A percentile compares a stretch with the other conserved stretches of the same genome.
Conservation (phyloP, 2,113 vertebrate genomes). For the Saguinus midas region DNA sequence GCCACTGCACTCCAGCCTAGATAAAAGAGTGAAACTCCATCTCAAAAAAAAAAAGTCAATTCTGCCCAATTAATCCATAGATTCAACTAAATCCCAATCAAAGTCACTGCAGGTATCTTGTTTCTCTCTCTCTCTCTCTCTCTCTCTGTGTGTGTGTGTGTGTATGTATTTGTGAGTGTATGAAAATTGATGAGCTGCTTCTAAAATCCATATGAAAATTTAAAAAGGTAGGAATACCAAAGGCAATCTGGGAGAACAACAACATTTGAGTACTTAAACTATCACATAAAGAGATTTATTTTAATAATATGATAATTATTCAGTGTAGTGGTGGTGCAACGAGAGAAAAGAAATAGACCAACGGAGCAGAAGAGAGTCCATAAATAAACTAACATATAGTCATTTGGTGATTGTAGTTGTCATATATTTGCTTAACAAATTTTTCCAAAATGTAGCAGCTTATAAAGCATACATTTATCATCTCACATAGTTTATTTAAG, state of each 20-base stretch:
- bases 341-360: constrained; percentile 29
- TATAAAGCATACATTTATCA: constrained; percentile 30
- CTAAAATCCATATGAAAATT: not conserved
- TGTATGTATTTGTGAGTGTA: too few species aligned
- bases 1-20: too few species aligned
- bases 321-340: not conserved
- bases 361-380: not conserved
- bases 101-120: not conserved
- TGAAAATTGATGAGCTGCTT: not conserved
- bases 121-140: not conserved
- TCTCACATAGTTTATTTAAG: not conserved
- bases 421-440: constrained; percentile 38
- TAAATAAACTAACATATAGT: constrained; percentile 3
- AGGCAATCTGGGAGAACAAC: not conserved
- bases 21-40: too few species aligned
- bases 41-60: not conserved
- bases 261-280: not conserved
- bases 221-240: not conserved
- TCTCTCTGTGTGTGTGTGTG: not conserved
- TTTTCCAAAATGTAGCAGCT: not conserved
- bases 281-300: not conserved
- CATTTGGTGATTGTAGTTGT: constrained; percentile 23
- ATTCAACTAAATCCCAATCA: not conserved
- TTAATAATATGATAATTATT: constrained; percentile 35
- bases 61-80: not conserved